These are phyloP conservation scores for Rallus limicola DNA, from an alignment of 2,113 vertebrate species.

Conservation along the genomic window DNA sequence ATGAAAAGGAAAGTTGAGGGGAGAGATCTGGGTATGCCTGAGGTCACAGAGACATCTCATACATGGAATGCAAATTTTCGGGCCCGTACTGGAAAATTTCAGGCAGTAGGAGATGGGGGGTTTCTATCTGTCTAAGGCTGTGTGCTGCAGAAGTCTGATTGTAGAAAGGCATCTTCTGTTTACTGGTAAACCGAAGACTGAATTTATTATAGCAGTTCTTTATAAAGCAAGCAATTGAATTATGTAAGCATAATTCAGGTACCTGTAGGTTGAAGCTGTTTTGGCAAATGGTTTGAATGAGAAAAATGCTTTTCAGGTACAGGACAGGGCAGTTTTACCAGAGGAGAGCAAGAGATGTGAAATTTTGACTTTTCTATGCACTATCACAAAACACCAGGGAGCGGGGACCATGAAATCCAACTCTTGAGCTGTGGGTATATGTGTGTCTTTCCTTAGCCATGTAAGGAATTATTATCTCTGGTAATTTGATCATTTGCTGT, in stretches of 20 bases:
- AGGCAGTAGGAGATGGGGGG: background rate
- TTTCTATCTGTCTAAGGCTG: background rate
- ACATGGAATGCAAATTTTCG: background rate
- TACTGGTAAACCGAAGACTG: background rate
- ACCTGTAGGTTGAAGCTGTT: background rate
- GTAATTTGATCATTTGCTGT: background rate
- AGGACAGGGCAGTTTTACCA: background rate
- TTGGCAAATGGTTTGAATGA: background rate
- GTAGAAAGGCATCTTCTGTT: background rate
- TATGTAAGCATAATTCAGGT: background rate
- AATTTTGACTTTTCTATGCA: background rate
- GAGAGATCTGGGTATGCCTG: background rate
- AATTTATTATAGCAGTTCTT: background rate
- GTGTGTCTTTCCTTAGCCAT: background rate
- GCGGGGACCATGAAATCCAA: background rate
- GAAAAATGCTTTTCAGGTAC: background rate
- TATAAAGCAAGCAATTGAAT: background rate
- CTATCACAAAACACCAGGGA: background rate
- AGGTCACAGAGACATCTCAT: background rate
- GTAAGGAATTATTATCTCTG: background rate
- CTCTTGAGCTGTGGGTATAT: background rate
- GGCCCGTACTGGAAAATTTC: background rate
- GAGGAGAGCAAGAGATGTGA: background rate
- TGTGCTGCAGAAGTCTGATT: background rate
- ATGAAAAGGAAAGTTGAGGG: background rate